Evolutionary conservation across 1,140 invertebrate species (phyloP).

Genomic region (Drosophila setifemur): DNA sequence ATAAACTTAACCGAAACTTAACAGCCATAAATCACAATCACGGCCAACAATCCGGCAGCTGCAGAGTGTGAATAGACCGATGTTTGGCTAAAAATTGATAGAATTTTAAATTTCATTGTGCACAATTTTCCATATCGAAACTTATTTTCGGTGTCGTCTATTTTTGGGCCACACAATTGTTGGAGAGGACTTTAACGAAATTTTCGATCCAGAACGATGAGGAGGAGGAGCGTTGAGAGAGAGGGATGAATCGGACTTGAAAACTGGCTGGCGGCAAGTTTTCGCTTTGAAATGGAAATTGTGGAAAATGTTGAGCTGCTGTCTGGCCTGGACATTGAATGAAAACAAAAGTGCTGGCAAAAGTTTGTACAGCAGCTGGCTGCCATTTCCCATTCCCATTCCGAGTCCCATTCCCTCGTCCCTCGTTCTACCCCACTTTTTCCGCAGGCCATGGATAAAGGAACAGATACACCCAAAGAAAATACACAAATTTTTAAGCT

Average conservation of each 20-base stretch:
- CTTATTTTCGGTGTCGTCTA: conserved; percentile 39
- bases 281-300: conserved; percentile 68
- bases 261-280: conserved; percentile 45
- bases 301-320: conserved; percentile 39
- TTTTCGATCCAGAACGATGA: conserved; percentile 14
- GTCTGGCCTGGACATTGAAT: conserved; percentile 49
- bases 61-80: conserved; percentile 1
- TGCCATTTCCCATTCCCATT: neutral
- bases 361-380: conserved; percentile 40
- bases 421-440: neutral
- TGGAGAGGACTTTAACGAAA: conserved; percentile 2
- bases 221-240: neutral
- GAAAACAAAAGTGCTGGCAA: conserved; percentile 49
- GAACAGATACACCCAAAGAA: neutral
- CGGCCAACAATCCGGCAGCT: conserved; percentile 1
- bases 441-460: neutral
- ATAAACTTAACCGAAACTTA: conserved; percentile 12
- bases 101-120: conserved; percentile 61
- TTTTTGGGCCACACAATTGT: conserved; percentile 49
- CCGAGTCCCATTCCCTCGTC: neutral
- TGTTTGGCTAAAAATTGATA: conserved; percentile 43
- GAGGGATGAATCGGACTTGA: neutral
- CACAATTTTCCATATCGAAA: conserved; percentile 40
- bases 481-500: no score
- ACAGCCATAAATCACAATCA: conserved; percentile 45